These are phyloP conservation scores for Pangasianodon gigas DNA, from an alignment of 2,113 vertebrate species.

Conservation along the genomic window DNA sequence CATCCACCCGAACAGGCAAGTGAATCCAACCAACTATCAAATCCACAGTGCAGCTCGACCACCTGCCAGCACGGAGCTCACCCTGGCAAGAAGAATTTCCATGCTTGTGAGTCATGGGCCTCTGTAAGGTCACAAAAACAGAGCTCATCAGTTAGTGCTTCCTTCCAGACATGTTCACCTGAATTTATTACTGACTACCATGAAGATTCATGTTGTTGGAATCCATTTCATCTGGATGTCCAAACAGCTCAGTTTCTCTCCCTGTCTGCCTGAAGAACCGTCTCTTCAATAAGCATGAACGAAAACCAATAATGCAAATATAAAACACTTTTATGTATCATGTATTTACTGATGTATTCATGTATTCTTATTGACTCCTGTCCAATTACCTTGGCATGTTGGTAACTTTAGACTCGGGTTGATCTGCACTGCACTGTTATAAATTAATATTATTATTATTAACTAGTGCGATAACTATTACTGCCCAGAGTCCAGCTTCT, in stretches of 20 bases:
- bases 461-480: neutral
- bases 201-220: neutral
- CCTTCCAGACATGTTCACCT: neutral
- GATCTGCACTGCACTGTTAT: neutral
- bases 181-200: neutral
- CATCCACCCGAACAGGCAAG: neutral
- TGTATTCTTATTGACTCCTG: neutral
- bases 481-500: neutral
- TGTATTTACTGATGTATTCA: neutral
- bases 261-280: neutral
- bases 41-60: neutral
- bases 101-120: neutral
- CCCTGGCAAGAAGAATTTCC: conserved; percentile 7
- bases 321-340: neutral
- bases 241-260: neutral
- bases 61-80: neutral
- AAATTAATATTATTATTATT: neutral
- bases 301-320: neutral
- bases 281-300: neutral
- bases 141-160: conserved; percentile 7
- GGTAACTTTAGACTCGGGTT: neutral
- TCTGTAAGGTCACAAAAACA: conserved; percentile 20
- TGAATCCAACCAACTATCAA: conserved; percentile 13
- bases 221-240: neutral
- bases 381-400: neutral